Percentiles rank a stretch among this genome's conserved stretches.
These are phyloP conservation scores for Corvus hawaiiensis DNA, from an alignment of 2,113 vertebrate species.

Conservation along the genomic window DNA sequence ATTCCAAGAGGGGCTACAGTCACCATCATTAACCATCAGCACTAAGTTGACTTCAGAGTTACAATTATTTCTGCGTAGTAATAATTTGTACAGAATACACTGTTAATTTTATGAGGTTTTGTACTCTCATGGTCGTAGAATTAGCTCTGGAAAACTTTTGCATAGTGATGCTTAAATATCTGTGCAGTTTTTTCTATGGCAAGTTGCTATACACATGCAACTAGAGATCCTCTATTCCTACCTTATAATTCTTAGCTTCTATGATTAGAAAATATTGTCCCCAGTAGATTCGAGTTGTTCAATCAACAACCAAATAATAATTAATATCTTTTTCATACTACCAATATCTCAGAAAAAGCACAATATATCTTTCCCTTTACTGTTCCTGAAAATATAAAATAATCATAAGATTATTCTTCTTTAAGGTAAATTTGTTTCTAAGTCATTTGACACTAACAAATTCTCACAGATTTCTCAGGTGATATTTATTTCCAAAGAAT, in stretches of 20 bases:
- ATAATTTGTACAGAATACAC: neutral
- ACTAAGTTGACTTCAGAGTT: neutral
- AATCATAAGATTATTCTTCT: neutral
- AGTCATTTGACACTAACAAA: neutral
- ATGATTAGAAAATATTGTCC: neutral
- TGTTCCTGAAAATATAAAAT: neutral
- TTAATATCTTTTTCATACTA: neutral
- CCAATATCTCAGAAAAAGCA: neutral
- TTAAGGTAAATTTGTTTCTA: neutral
- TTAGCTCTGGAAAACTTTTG: neutral
- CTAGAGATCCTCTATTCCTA: neutral
- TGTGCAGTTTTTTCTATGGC: neutral
- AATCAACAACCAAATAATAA: neutral
- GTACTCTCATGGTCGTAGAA: accelerated
- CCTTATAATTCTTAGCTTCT: neutral
- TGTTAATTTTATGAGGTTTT: neutral
- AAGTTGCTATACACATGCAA: neutral
- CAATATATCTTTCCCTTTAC: neutral
- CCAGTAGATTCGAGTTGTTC: neutral
- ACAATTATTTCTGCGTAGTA: neutral
- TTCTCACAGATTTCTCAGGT: neutral
- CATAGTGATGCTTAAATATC: neutral
- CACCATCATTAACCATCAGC: neutral
- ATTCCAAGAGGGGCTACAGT: neutral
- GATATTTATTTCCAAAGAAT: neutral